A percentile compares a stretch with the other conserved stretches of the same genome.
phyloP scores from a whole-genome alignment of 1,140 invertebrate genomes.

The Drosophila cardini region DNA sequence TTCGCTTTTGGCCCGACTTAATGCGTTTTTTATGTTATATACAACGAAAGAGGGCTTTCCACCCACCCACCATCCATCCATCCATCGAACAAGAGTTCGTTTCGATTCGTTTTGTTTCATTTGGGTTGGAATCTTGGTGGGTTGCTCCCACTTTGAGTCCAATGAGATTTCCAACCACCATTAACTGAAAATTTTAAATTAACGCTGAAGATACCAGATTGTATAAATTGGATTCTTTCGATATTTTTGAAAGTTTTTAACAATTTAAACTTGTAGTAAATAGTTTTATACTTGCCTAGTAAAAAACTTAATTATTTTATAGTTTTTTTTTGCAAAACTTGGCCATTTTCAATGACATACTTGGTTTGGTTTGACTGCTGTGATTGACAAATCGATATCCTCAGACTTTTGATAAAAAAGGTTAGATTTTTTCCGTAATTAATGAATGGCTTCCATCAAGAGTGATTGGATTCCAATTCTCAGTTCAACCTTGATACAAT shows the following conservation, averaged over 20 bases:
- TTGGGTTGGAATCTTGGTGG: constrained; percentile 46
- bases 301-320: too few species aligned
- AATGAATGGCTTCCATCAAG: too few species aligned
- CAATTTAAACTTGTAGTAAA: too few species aligned
- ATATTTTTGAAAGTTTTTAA: neutral
- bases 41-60: constrained; percentile 52
- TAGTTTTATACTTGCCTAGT: too few species aligned
- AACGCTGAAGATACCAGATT: neutral
- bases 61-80: too few species aligned
- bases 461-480: too few species aligned
- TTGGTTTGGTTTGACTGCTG: neutral
- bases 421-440: neutral
- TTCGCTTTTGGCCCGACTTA: constrained; percentile 60
- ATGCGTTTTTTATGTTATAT: constrained; percentile 80
- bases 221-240: neutral
- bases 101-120: constrained; percentile 7
- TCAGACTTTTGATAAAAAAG: neutral
- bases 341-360: neutral
- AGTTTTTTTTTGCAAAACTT: neutral
- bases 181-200: constrained; percentile 38
- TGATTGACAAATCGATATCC: constrained; percentile 2
- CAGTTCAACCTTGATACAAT: too few species aligned
- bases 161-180: constrained; percentile 56
- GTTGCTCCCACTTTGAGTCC: constrained; percentile 35
- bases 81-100: constrained; percentile 54